These are phyloP conservation scores for Galerucella nymphaeae DNA, from an alignment of 2,888 invertebrate genomes.

Conservation along the genomic window DNA sequence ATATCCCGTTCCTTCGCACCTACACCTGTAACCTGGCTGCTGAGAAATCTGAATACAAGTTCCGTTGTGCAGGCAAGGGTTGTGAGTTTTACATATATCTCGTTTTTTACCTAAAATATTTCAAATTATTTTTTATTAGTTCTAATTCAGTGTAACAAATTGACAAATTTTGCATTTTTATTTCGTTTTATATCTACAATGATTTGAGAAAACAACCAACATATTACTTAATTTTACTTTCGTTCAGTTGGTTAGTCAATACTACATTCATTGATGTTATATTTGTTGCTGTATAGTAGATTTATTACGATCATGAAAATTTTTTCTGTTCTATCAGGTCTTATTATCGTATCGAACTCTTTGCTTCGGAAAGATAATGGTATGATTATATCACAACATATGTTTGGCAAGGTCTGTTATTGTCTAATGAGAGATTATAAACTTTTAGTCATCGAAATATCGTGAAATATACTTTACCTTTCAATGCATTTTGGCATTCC, in stretches of 20 bases:
- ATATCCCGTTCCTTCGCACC: slow-evolving; percentile 80
- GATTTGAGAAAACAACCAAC: no score
- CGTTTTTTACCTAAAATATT: slow-evolving; percentile 63
- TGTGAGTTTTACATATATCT: slow-evolving; percentile 72
- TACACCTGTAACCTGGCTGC: slow-evolving; percentile 74
- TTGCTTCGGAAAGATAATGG: no score
- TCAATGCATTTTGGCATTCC: slow-evolving; percentile 72
- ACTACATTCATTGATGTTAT: not conserved
- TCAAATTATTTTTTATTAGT: no score
- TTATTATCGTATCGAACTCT: no score
- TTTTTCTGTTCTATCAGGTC: not conserved
- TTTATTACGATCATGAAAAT: not conserved
- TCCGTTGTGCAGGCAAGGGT: slow-evolving; percentile 74
- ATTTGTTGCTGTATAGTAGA: not conserved
- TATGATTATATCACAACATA: no score
- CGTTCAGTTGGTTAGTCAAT: not conserved
- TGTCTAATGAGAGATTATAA: no score
- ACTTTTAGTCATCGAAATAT: no score
- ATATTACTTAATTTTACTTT: no score
- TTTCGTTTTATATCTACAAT: no score
- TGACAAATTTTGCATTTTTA: not conserved
- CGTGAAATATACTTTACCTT: slow-evolving; percentile 65
- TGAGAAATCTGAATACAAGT: slow-evolving; percentile 76
- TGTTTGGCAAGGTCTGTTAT: no score
- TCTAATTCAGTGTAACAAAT: no score